Percentiles rank a stretch among this genome's conserved stretches.
Conservation (phyloP, 2,113 vertebrate genomes). For the Microtus pennsylvanicus region DNA sequence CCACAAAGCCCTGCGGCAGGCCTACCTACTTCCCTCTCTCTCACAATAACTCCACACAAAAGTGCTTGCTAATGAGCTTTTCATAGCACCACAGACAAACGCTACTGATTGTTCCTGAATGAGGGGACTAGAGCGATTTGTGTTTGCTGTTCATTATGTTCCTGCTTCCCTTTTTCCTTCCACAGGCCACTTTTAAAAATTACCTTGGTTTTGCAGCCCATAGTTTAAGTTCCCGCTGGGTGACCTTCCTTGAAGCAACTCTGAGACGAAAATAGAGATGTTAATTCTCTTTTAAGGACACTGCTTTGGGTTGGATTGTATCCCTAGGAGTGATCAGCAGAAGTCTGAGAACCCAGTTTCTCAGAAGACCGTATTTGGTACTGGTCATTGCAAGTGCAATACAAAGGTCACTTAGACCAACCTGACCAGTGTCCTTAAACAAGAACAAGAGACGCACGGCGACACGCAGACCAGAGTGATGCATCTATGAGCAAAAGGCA, state of each 20-base stretch:
- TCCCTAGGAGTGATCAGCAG: background rate
- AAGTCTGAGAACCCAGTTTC: background rate
- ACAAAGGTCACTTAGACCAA: background rate
- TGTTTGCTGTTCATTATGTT: background rate
- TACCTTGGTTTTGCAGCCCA: background rate
- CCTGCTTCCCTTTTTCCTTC: slow-evolving; percentile 1
- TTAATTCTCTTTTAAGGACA: background rate
- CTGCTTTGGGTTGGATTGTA: background rate
- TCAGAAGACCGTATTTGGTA: background rate
- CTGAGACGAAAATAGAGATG: background rate
- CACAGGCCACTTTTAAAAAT: background rate
- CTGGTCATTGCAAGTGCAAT: background rate
- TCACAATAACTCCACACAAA: slow-evolving; percentile 33
- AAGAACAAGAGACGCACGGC: background rate
- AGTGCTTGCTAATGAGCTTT: background rate
- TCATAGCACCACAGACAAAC: background rate
- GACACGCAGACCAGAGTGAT: background rate
- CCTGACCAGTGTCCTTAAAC: background rate
- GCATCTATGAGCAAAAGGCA: background rate
- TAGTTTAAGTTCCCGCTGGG: background rate
- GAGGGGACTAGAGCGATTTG: background rate
- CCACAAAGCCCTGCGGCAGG: background rate
- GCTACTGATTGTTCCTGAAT: background rate
- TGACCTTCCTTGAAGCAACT: background rate
- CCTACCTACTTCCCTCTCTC: background rate